Evolutionary conservation across 1,140 invertebrate species (phyloP).

Genomic region (Meloidogyne floridensis): DNA sequence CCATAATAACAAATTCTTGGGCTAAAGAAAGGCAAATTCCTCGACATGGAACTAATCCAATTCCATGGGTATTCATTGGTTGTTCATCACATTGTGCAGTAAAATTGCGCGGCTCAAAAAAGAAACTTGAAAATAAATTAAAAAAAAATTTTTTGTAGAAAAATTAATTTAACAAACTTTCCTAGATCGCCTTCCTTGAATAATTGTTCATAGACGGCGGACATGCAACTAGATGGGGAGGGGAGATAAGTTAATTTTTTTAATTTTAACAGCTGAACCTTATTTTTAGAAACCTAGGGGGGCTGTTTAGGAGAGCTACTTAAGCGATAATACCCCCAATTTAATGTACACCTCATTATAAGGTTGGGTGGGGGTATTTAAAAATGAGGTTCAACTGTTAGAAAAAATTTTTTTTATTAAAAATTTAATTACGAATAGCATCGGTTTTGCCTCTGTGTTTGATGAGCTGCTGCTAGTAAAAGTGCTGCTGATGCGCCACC

Average conservation of each 20-base stretch:
- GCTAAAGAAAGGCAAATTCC: slow-evolving; percentile 53
- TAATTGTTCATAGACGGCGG: slow-evolving; percentile 47
- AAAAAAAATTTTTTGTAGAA: not conserved
- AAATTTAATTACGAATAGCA: slow-evolving; percentile 37
- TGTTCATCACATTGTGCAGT: slow-evolving; percentile 46
- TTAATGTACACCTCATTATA: too few species aligned
- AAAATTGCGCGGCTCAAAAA: slow-evolving; percentile 50
- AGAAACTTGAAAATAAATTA: slow-evolving; percentile 34
- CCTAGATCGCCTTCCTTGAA: slow-evolving; percentile 42
- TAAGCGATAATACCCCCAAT: too few species aligned
- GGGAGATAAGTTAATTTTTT: too few species aligned
- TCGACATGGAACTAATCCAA: slow-evolving; percentile 48
- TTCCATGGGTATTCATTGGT: slow-evolving; percentile 36
- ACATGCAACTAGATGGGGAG: slow-evolving; percentile 29
- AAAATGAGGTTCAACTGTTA: too few species aligned
- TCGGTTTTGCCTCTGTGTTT: slow-evolving; percentile 41
- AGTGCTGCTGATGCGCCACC: slow-evolving; percentile 25
- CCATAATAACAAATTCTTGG: slow-evolving; percentile 52
- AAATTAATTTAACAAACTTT: slow-evolving; percentile 34
- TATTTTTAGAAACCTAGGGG: too few species aligned
- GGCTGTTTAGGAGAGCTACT: too few species aligned
- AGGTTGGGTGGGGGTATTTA: too few species aligned
- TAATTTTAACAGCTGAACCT: too few species aligned
- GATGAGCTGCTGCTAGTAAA: slow-evolving; percentile 5
- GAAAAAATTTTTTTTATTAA: too few species aligned